Base-by-base conservation (phyloP, 2,888 invertebrate genomes). In the Pyralis farinalis region DNA sequence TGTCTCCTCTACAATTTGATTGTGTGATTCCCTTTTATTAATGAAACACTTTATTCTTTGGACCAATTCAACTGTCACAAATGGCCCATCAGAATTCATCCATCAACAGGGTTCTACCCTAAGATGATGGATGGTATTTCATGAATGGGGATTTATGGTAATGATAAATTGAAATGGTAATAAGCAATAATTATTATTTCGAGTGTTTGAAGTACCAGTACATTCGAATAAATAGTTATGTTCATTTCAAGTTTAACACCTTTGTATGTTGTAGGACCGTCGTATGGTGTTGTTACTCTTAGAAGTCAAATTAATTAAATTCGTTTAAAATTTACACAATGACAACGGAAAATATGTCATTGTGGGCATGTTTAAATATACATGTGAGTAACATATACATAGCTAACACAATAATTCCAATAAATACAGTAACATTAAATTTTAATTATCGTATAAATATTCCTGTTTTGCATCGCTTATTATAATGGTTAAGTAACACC, bases 1-100 rank as follows among this genome's bases (percentile, higher is more conserved):
- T n/a, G n/a, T n/a, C n/a, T n/a, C n/a, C 78, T 43, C 34, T 47
- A 48, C 51, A 43, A 47, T 67, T 59, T 58, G 50, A 74, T 73
- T 60, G 56, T 64, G 57, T 63, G 56, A 61, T 57, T 65, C 60
- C 67, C 61, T 61, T 58, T 63, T 64, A 56, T 61, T 25, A 48
- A 58, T 56, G 45, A 56, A 55, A 65, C 61, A 63, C 54, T 61
- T 63, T 63, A 75, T 82, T 83, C 72, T 80, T 66, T 60, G 58
- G 51, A 64, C 59, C 77, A 71, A 74, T 85, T 83, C 79, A 74
- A 79, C 78, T 84, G 85, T 84, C 83, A 82, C 83, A 84, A 86
- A 86, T 79, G 76, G 71, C 63, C 67, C 61, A 60, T 55, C 58
- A 62, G 60, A 63, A 53, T 44, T 55, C 67, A 72, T 77, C 71